These are phyloP conservation scores for Caradrina clavipalpis DNA, from an alignment of 2,888 invertebrate species.

Conservation along the genomic window DNA sequence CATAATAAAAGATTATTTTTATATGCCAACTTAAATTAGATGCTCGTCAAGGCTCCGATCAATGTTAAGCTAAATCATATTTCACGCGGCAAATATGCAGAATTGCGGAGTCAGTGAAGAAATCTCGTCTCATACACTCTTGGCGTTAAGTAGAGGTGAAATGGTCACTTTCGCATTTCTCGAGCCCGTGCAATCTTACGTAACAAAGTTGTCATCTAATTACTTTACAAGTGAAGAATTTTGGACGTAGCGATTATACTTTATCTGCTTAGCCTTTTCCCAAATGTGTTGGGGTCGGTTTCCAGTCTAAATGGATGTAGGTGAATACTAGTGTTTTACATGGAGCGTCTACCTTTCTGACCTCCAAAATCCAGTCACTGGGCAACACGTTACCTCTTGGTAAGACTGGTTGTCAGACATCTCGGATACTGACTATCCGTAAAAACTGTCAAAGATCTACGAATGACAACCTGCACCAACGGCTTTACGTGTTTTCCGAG, in stretches of 20 bases:
- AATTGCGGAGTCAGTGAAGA: conserved; percentile 74
- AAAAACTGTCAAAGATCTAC: too few relatives aligned
- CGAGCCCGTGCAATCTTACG: conserved; percentile 64
- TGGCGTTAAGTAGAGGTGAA: conserved; percentile 69
- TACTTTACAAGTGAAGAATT: conserved; percentile 65
- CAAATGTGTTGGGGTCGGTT: too few relatives aligned
- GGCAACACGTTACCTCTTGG: too few relatives aligned
- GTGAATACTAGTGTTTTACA: too few relatives aligned
- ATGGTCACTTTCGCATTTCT: conserved; percentile 84
- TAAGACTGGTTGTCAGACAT: too few relatives aligned
- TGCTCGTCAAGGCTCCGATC: conserved; percentile 38
- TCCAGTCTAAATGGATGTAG: too few relatives aligned
- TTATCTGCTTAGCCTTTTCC: not conserved
- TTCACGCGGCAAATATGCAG: conserved; percentile 10
- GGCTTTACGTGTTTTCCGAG: too few relatives aligned
- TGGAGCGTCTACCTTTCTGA: too few relatives aligned
- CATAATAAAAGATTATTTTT: conserved; percentile 14
- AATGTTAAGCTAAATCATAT: conserved; percentile 33
- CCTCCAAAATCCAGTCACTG: too few relatives aligned
- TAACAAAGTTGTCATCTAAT: conserved; percentile 75
- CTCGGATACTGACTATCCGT: too few relatives aligned
- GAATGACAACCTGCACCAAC: too few relatives aligned
- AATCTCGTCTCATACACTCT: conserved; percentile 67
- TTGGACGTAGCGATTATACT: conserved; percentile 20
- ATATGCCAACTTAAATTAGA: not conserved